Conservation (phyloP, 2,797 vertebrate genomes). For the Helostoma temminkii region DNA sequence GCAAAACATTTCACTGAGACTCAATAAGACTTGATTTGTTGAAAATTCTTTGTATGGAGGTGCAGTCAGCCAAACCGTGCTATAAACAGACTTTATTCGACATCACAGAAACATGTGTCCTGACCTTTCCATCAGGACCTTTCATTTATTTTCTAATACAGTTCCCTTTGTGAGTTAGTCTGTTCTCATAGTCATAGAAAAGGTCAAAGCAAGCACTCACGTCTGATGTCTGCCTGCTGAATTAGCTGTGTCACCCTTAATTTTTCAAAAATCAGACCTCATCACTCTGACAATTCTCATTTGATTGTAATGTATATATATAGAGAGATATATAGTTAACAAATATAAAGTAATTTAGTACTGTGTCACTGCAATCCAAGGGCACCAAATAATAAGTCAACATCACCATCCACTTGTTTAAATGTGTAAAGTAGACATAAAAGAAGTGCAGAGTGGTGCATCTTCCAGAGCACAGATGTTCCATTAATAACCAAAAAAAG, state of each 20-base stretch:
- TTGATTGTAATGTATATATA: constrained; percentile 34
- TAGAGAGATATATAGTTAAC: no score
- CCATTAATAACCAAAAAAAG: constrained; percentile 71
- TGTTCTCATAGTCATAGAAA: constrained; percentile 90
- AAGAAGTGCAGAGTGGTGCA: constrained; percentile 46
- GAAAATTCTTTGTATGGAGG: constrained; percentile 51
- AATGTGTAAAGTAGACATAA: constrained; percentile 39
- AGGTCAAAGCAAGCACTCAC: constrained; percentile 90
- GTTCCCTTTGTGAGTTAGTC: constrained; percentile 89
- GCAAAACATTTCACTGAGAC: constrained; percentile 11
- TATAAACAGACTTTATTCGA: constrained; percentile 88
- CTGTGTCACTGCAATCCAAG: constrained; percentile 19
- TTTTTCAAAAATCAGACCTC: constrained; percentile 61
- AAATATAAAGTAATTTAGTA: constrained; percentile 27
- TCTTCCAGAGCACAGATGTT: constrained; percentile 61
- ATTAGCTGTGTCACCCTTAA: constrained; percentile 82
- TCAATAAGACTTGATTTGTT: constrained; percentile 39
- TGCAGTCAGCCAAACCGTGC: constrained; percentile 78
- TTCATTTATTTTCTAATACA: constrained; percentile 96
- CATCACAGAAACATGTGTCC: constrained; percentile 94
- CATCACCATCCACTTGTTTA: constrained; percentile 25
- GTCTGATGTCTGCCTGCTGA: constrained; percentile 82
- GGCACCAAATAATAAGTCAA: constrained; percentile 24
- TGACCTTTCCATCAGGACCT: constrained; percentile 95
- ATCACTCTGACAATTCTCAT: constrained; percentile 34